Conservation (phyloP, 2,797 vertebrate genomes). For the Heterohyrax brucei region DNA sequence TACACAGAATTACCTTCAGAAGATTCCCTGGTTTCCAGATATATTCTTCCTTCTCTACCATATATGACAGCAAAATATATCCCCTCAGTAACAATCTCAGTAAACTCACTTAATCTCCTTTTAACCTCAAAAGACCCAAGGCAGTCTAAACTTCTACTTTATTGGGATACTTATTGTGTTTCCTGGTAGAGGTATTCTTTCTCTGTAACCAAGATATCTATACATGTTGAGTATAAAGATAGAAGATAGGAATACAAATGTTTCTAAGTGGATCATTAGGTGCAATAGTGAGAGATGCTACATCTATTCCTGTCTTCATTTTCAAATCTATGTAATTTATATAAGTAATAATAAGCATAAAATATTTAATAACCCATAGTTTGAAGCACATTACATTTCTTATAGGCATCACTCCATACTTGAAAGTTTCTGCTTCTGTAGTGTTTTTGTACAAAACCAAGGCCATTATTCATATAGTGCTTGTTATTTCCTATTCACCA, state of each 20-base stretch:
- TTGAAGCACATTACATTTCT: no score
- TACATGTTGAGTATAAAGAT: not conserved
- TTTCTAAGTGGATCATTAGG: no score
- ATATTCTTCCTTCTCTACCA: not conserved
- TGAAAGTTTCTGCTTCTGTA: not conserved
- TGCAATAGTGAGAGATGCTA: not conserved
- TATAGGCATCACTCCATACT: no score
- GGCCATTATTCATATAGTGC: not conserved
- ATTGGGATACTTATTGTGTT: not conserved
- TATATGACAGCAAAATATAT: not conserved
- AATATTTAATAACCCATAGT: no score
- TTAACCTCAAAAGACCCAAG: not conserved
- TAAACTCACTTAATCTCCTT: not conserved
- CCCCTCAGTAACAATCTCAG: not conserved
- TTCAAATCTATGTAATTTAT: not conserved
- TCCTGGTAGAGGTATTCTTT: not conserved
- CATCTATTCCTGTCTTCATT: not conserved
- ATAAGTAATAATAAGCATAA: not conserved
- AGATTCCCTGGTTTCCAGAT: not conserved
- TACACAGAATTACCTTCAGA: not conserved
- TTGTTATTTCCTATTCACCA: not conserved
- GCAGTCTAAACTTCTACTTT: not conserved
- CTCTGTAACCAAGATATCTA: no score
- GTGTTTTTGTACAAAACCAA: not conserved
- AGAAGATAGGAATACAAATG: not conserved